Conservation (phyloP, 1,140 invertebrate species). For the Heterodera schachtii region DNA sequence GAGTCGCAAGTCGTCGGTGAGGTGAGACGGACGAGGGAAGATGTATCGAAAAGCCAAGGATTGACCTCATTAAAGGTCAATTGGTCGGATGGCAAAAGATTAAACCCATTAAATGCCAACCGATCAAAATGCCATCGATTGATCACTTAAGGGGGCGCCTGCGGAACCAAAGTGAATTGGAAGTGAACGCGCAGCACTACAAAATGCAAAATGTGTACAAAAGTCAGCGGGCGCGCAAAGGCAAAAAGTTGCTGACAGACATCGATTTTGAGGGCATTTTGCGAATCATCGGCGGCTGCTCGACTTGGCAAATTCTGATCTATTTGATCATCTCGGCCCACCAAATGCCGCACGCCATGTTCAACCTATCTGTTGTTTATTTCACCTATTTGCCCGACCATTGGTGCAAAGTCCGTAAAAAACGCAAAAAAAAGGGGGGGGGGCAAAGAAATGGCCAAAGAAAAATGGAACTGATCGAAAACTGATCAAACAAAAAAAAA, state of each 20-base stretch:
- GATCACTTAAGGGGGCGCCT: conserved; percentile 29
- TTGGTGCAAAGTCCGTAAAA: conserved; percentile 56
- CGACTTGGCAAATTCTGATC: conserved; percentile 52
- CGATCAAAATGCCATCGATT: neutral
- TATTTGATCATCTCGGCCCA: conserved; percentile 55
- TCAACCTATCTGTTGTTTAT: conserved; percentile 54
- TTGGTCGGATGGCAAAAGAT: no score
- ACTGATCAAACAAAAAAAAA: no score
- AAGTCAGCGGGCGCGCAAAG: conserved; percentile 22
- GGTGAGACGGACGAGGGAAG: neutral
- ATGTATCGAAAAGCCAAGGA: neutral
- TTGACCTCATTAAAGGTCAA: neutral
- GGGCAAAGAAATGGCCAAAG: neutral
- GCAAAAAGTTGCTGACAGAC: conserved; percentile 47
- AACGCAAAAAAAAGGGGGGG: no score
- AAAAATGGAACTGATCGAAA: no score
- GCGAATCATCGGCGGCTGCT: conserved; percentile 52
- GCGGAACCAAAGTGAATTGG: conserved; percentile 52
- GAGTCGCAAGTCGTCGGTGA: conserved; percentile 7
- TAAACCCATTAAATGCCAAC: neutral
- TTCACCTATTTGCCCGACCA: conserved; percentile 63
- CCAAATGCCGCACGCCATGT: conserved; percentile 55
- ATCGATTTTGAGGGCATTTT: conserved; percentile 60
- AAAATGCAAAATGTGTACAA: conserved; percentile 52
- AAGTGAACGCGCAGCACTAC: conserved; percentile 52